Percentiles rank a stretch among this genome's conserved stretches.
Evolutionary conservation across 2,888 invertebrate genomes (phyloP).

Genomic region (Habroteleia sp.): DNA sequence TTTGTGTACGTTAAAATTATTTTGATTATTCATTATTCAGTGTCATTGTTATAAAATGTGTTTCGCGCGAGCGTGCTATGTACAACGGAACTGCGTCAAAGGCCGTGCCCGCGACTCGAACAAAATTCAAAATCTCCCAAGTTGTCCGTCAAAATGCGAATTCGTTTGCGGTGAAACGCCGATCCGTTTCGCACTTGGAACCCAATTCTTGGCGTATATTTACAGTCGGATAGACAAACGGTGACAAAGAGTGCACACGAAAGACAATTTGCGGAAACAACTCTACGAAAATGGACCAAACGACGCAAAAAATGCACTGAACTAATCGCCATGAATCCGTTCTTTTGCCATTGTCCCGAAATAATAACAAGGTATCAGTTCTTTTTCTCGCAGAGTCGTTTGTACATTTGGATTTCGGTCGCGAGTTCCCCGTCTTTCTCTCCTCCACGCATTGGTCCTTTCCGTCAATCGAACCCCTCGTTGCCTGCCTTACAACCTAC

Average conservation of each 20-base stretch:
- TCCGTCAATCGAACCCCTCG: conserved; percentile 61
- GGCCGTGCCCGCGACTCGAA: too few relatives aligned
- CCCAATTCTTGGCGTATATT: conserved; percentile 43
- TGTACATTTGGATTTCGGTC: conserved; percentile 15
- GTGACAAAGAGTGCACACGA: conserved; percentile 30
- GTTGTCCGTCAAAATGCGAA: conserved; percentile 23
- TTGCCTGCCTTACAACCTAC: conserved; percentile 73
- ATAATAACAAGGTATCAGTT: not conserved
- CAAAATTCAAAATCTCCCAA: too few relatives aligned
- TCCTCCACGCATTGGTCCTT: conserved; percentile 69
- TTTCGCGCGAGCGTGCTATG: too few relatives aligned
- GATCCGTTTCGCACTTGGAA: too few relatives aligned
- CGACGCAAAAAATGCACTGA: too few relatives aligned
- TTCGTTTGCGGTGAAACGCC: conserved; percentile 1
- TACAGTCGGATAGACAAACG: conserved; percentile 43
- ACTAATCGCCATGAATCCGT: too few relatives aligned
- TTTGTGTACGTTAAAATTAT: too few relatives aligned
- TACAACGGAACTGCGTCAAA: too few relatives aligned
- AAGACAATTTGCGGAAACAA: conserved; percentile 15
- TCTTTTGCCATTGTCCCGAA: too few relatives aligned
- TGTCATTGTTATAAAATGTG: too few relatives aligned
- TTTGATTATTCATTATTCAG: too few relatives aligned
- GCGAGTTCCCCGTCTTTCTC: conserved; percentile 26
- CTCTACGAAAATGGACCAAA: conserved; percentile 14
- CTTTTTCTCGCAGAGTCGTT: conserved; percentile 7